A percentile compares a stretch with the other conserved stretches of the same genome.
phyloP scores from a whole-genome alignment of 2,888 invertebrate species.

The Ophraella communa region DNA sequence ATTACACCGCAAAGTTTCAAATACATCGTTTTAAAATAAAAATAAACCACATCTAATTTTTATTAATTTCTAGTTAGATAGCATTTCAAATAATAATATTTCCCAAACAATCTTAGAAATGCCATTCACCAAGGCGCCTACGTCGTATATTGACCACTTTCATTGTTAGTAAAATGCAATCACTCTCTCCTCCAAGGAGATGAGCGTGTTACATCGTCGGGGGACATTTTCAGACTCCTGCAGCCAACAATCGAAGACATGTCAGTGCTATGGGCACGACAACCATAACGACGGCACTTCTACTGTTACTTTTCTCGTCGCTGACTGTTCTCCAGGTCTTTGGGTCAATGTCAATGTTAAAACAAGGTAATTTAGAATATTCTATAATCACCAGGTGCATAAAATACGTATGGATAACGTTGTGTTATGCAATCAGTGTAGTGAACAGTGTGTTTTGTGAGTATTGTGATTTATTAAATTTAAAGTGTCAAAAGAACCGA shows the following conservation, averaged over 20 bases:
- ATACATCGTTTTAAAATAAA: no score
- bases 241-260: constrained; percentile 42
- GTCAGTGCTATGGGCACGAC: constrained; percentile 52
- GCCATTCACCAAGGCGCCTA: constrained; percentile 9
- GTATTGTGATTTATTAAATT: neutral
- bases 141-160: constrained; percentile 50
- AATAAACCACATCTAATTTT: neutral
- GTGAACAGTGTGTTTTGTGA: neutral
- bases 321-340: constrained; percentile 41
- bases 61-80: neutral
- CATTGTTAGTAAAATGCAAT: constrained; percentile 52
- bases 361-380: constrained; percentile 51
- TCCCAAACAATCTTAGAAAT: neutral
- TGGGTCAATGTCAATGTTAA: constrained; percentile 51
- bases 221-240: constrained; percentile 29
- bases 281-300: constrained; percentile 34
- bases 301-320: constrained; percentile 45
- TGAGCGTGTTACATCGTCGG: constrained; percentile 32
- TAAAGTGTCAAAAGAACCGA: neutral
- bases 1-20: no score
- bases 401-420: constrained; percentile 10
- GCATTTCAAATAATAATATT: neutral
- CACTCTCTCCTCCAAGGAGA: constrained; percentile 51
- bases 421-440: constrained; percentile 12
- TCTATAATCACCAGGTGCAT: neutral